phyloP scores from a whole-genome alignment of 35 echinoderm and acorn worm species.

The Heliocidaris tuberculata region DNA sequence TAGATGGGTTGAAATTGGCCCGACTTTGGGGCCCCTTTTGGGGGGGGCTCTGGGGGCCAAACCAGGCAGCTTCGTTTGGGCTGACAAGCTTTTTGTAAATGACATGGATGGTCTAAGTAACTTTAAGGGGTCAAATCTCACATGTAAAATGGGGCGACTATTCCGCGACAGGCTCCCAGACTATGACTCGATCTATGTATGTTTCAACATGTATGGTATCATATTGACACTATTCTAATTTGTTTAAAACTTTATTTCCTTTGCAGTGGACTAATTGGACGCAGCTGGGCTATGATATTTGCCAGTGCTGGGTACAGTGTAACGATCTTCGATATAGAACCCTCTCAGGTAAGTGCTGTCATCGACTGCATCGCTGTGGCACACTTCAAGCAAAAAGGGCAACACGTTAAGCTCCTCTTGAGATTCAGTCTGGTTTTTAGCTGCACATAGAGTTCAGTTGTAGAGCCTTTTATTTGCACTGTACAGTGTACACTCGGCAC shows the following conservation, averaged over 20 bases:
- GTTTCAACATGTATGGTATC: no score
- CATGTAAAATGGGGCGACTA: no score
- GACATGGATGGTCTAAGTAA: no score
- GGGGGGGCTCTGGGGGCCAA: no score
- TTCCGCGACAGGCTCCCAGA: no score
- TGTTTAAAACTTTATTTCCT: not conserved
- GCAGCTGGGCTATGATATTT: slow-evolving; percentile 93
- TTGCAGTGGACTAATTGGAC: slow-evolving; percentile 74
- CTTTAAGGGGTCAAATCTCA: no score
- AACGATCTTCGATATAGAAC: slow-evolving; percentile 76
- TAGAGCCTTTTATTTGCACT: not conserved
- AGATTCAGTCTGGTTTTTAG: not conserved
- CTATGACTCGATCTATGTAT: no score
- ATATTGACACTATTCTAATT: not conserved
- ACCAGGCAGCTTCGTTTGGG: no score
- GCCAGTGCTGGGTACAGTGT: slow-evolving; percentile 81
- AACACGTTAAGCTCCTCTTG: not conserved
- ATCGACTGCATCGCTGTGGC: no score
- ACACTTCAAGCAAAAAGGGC: not conserved
- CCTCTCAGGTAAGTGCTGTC: slow-evolving; percentile 62
- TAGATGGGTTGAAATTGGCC: no score
- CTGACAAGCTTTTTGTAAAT: no score
- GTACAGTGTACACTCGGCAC: not conserved
- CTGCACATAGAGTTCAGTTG: not conserved
- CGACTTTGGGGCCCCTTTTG: no score